Evolutionary conservation across 2,888 invertebrate species (phyloP), one percentile per base, ranked within the genome.

Genomic region (Carcina quercana): DNA sequence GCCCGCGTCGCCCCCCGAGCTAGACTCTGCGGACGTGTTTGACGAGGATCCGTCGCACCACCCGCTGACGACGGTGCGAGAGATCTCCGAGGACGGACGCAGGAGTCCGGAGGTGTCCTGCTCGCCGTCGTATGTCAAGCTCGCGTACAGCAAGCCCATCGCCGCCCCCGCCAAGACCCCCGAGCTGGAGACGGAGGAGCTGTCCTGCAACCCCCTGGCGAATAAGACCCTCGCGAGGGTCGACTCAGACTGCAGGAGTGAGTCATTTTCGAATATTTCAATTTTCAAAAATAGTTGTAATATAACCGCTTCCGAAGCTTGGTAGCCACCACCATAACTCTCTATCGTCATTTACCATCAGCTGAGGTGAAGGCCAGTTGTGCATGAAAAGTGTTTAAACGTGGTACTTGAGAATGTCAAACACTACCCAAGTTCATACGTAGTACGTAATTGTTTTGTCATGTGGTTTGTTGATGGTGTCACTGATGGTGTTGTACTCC

Each of bases 1-100:
- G 43, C 90, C 90, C 1, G 86, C 87, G 10, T 88, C 89, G 2
- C 89, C 90, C 0, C 75, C 85, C 13, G 87, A 87, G 41, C 59
- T 72, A 1, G 64, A 74, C 12, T 40, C 48, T 6, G 50, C 63
- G 1, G 73, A 79, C 36, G 60, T 63, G 3, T 38, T 54, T 7
- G 54, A 51, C 12, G 70, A 71, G 8, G 59, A 66, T 19, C 39
- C 47, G 3, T 33, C 47, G 2, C 59, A 54, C 15, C 71, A 72
- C 28, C 56, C 66, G 13, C 53, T 71, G 25, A 57, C 57, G 22
- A 69, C 66, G 5, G 64, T 74, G 11, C 51, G 69, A n/a, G 83
- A 83, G 58, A 61, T 73, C 8, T 70, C 73, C 1, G 79, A 78
- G 38, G 69, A 74, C 32, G 60, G 59, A 4, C 56, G 57, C 28